Percentiles rank a stretch among this genome's conserved stretches.
phyloP scores from a whole-genome alignment of 2,888 invertebrate species.

The Agrilus cyanescens region DNA sequence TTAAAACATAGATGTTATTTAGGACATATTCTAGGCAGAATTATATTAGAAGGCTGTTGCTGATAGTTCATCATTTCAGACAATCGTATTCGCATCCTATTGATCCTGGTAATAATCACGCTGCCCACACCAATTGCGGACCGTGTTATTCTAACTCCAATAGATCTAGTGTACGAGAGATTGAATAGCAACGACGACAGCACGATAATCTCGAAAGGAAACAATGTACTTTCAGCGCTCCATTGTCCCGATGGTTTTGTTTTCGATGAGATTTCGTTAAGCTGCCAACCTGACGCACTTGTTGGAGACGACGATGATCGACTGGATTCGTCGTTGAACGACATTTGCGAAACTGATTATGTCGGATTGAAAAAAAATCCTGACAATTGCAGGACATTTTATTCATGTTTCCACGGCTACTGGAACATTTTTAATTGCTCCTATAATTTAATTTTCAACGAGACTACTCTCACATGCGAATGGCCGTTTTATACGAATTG shows the following conservation, averaged over 20 bases:
- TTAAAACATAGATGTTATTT: too few relatives aligned
- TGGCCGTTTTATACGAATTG: conserved; percentile 17
- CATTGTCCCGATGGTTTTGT: conserved; percentile 12
- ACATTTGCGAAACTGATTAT: not conserved
- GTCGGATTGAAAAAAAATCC: conserved; percentile 13
- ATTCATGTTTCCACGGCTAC: conserved; percentile 14
- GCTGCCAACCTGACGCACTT: conserved; percentile 5
- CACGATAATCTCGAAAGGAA: not conserved
- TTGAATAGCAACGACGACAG: too few relatives aligned
- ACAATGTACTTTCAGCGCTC: conserved; percentile 8
- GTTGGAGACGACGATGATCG: not conserved
- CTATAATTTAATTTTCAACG: conserved; percentile 17
- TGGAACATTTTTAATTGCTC: conserved; percentile 13
- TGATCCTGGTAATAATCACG: too few relatives aligned
- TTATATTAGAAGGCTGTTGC: too few relatives aligned
- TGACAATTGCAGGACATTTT: conserved; percentile 14
- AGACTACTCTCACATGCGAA: conserved; percentile 13
- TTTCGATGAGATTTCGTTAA: conserved; percentile 11
- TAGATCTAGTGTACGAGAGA: too few relatives aligned
- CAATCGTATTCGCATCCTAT: too few relatives aligned
- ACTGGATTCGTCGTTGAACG: not conserved
- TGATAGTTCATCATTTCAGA: too few relatives aligned
- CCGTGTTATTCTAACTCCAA: too few relatives aligned
- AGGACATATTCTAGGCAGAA: too few relatives aligned
- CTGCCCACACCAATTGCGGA: too few relatives aligned